Conservation (phyloP, 1,140 invertebrate species). For the Drosophila sp. region DNA sequence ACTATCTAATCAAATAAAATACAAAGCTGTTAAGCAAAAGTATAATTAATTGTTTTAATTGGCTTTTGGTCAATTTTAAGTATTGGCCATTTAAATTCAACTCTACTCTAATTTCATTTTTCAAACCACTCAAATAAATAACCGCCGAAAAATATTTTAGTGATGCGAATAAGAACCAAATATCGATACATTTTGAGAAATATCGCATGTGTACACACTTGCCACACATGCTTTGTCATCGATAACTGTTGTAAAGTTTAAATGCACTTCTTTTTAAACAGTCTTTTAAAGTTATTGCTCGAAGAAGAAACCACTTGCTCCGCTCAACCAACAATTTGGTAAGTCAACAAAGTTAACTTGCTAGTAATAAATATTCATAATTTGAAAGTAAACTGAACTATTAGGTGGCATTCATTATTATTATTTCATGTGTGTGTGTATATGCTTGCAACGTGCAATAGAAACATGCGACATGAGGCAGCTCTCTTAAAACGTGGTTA, state of each 20-base stretch:
- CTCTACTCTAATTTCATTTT: background rate
- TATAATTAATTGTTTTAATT: background rate
- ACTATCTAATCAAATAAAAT: background rate
- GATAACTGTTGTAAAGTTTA: background rate
- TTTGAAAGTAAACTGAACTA: too few species aligned
- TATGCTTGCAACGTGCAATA: too few species aligned
- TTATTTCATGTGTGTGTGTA: too few species aligned
- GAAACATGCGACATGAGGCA: too few species aligned
- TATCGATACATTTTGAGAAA: background rate
- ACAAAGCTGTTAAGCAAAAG: background rate
- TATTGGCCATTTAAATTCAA: too few species aligned
- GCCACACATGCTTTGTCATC: background rate
- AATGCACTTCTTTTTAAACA: background rate
- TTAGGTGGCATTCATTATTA: too few species aligned
- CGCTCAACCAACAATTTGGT: background rate
- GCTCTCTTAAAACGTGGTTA: too few species aligned
- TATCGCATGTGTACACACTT: too few species aligned
- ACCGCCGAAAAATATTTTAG: background rate
- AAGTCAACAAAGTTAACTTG: background rate
- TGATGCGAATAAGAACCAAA: background rate
- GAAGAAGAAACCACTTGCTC: background rate
- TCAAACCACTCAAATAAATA: background rate
- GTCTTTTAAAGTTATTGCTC: background rate
- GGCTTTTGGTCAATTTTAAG: too few species aligned
- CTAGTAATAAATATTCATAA: background rate